These are phyloP conservation scores for Lerista edwardsae DNA, from an alignment of 2,797 vertebrate species.

Conservation along the genomic window DNA sequence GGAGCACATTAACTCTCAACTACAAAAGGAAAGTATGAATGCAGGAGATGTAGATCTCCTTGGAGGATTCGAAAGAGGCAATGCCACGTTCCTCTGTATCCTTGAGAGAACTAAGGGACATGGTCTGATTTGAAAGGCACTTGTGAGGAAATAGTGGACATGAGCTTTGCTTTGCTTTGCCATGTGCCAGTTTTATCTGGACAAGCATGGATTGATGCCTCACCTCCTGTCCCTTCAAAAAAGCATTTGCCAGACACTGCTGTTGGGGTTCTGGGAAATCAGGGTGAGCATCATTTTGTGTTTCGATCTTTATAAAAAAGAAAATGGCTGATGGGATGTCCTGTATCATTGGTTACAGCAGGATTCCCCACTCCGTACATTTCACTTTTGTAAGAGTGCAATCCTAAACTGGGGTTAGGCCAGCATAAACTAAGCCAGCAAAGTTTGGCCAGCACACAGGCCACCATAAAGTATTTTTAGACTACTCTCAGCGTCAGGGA, in stretches of 20 bases:
- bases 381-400: too few relatives aligned
- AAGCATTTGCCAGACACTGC: background rate
- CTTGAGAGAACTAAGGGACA: background rate
- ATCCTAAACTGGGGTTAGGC: too few relatives aligned
- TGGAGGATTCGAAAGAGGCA: background rate
- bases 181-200: background rate
- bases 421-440: too few relatives aligned
- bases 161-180: background rate
- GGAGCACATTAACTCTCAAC: background rate
- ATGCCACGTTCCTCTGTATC: background rate
- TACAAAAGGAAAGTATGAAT: background rate
- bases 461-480: too few relatives aligned
- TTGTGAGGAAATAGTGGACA: background rate
- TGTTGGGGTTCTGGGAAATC: background rate
- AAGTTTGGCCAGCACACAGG: too few relatives aligned
- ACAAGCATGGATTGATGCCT: background rate
- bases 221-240: background rate
- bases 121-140: accelerated
- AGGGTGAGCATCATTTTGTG: background rate
- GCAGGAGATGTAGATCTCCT: background rate
- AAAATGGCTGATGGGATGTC: too few relatives aligned
- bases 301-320: background rate
- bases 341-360: too few relatives aligned
- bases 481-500: too few relatives aligned
- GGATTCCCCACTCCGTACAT: too few relatives aligned